Evolutionary conservation across 2,113 vertebrate species (phyloP).

Genomic region (Periophthalmodon schlosseri): DNA sequence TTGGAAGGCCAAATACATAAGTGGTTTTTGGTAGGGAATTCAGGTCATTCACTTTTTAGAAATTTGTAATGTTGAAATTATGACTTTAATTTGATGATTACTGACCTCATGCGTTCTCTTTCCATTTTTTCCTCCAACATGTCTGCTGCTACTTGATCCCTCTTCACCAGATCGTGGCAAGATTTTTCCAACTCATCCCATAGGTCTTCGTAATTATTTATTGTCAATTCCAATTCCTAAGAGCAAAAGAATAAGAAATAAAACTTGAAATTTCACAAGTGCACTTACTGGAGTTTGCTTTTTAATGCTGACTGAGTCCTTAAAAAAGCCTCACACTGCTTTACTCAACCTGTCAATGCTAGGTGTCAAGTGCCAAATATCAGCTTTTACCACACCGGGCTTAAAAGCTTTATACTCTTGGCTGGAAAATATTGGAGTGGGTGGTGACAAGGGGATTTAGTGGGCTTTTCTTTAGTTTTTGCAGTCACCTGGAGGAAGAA

Average conservation of each 20-base stretch:
- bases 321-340: constrained; percentile 4
- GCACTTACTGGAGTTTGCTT: not conserved
- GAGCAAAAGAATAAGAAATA: constrained; percentile 10
- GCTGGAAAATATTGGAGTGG: constrained; percentile 2
- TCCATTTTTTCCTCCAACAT: constrained; percentile 74
- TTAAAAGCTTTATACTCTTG: constrained; percentile 4
- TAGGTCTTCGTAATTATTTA: constrained; percentile 64
- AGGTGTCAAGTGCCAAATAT: constrained; percentile 4
- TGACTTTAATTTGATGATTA: not conserved
- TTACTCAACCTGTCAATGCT: constrained; percentile 22
- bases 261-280: constrained; percentile 13
- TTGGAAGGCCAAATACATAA: too few species aligned
- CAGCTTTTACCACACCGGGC: not conserved
- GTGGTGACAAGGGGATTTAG: not conserved
- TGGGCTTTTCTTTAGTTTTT: not conserved
- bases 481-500: constrained; percentile 83
- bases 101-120: constrained; percentile 73
- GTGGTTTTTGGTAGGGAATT: too few species aligned
- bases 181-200: constrained; percentile 75
- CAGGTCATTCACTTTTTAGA: too few species aligned
- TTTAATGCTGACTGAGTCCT: not conserved
- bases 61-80: too few species aligned
- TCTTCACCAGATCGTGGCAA: constrained; percentile 69
- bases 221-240: constrained; percentile 82
- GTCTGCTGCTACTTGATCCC: constrained; percentile 60